A percentile compares a stretch with the other conserved stretches of the same genome.
These are phyloP conservation scores for Melolontha melolontha DNA, from an alignment of 2,888 invertebrate species.

Conservation along the genomic window DNA sequence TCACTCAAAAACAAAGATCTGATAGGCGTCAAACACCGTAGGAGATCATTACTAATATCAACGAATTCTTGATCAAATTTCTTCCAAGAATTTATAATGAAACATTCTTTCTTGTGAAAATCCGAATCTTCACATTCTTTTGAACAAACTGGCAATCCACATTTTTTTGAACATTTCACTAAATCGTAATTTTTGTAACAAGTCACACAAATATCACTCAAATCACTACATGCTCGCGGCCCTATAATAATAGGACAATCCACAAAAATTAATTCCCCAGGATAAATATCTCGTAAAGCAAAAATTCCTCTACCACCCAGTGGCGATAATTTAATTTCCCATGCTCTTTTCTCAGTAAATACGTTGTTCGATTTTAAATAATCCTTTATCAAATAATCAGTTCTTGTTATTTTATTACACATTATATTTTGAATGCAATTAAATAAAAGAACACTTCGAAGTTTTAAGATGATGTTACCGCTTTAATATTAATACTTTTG, in stretches of 20 bases:
- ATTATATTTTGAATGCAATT: conserved; percentile 7
- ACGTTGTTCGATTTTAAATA: conserved; percentile 38
- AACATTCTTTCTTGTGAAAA: conserved; percentile 75
- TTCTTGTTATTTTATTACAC: conserved; percentile 25
- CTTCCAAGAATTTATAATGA: conserved; percentile 71
- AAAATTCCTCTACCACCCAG: conserved; percentile 80
- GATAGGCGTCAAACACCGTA: conserved; percentile 65
- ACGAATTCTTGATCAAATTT: conserved; percentile 65
- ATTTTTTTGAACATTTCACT: conserved; percentile 70
- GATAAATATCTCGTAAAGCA: conserved; percentile 73
- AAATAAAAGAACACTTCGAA: not conserved
- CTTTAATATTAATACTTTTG: not conserved
- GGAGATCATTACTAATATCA: conserved; percentile 64
- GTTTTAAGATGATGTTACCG: not conserved
- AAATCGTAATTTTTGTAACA: conserved; percentile 70
- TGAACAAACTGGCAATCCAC: conserved; percentile 79
- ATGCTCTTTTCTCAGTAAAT: conserved; percentile 62
- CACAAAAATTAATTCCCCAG: conserved; percentile 78
- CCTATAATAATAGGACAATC: conserved; percentile 80
- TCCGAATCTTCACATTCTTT: conserved; percentile 71
- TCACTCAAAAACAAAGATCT: conserved; percentile 64
- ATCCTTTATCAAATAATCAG: conserved; percentile 8
- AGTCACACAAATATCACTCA: conserved; percentile 74
- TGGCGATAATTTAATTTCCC: conserved; percentile 73
- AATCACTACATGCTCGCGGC: conserved; percentile 70